Percentiles rank a stretch among this genome's conserved stretches.
These are phyloP conservation scores for Macquaria australasica DNA, from an alignment of 2,113 vertebrate genomes.

Conservation along the genomic window DNA sequence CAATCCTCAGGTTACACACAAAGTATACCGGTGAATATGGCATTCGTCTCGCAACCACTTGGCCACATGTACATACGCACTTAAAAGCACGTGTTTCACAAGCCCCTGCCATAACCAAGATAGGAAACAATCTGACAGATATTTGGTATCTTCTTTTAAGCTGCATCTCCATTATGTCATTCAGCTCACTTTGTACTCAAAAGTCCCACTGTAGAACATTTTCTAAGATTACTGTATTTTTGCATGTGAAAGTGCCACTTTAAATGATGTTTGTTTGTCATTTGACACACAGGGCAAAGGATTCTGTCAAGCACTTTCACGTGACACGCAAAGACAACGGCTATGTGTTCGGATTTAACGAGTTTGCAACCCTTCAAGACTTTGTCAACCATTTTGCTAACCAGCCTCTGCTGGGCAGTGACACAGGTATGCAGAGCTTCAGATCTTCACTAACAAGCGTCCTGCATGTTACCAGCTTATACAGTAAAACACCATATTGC, in stretches of 20 bases:
- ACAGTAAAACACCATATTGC: background rate
- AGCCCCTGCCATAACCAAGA: no score
- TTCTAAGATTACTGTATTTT: background rate
- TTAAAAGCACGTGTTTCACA: no score
- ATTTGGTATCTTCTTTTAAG: background rate
- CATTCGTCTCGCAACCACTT: background rate
- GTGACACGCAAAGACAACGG: conserved; percentile 84
- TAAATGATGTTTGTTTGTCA: conserved; percentile 7
- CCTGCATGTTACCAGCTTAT: background rate
- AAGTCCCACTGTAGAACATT: background rate
- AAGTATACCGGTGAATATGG: background rate
- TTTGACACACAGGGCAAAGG: conserved; percentile 88
- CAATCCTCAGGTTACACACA: background rate
- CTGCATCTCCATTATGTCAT: background rate
- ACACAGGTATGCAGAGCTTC: conserved; percentile 86
- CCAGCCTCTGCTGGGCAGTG: conserved; percentile 95
- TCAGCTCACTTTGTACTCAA: background rate
- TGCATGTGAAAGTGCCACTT: background rate
- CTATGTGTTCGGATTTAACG: conserved; percentile 95
- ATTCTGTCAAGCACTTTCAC: conserved; percentile 97
- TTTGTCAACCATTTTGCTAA: conserved; percentile 96
- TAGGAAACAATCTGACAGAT: no score
- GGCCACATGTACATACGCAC: background rate
- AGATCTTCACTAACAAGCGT: background rate
- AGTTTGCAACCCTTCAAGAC: conserved; percentile 89